phyloP scores from a whole-genome alignment of 2,888 invertebrate genomes.

The Psylliodes chrysocephalus region DNA sequence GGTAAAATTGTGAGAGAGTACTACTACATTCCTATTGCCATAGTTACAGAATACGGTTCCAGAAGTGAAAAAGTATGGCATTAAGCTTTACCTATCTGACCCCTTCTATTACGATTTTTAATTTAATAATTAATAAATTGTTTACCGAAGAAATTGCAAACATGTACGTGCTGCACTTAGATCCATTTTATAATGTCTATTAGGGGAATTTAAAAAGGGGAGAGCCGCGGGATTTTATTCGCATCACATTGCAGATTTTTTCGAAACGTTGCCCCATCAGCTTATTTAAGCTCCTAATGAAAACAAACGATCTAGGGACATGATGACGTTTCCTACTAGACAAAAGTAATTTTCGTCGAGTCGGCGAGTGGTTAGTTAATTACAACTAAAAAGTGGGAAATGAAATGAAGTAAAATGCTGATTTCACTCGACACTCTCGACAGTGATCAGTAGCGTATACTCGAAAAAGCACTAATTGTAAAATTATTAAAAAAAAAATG shows the following conservation, averaged over 20 bases:
- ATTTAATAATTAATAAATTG: too few relatives aligned
- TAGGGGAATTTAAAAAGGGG: background rate
- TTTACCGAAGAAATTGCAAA: too few relatives aligned
- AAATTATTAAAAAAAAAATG: too few relatives aligned
- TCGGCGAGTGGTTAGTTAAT: background rate
- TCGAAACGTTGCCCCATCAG: slow-evolving; percentile 6
- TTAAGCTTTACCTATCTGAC: too few relatives aligned
- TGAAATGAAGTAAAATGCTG: slow-evolving; percentile 20
- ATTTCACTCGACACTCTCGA: slow-evolving; percentile 8
- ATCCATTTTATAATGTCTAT: background rate
- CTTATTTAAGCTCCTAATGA: slow-evolving; percentile 12
- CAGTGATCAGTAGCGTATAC: background rate
- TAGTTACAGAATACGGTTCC: too few relatives aligned
- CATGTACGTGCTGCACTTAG: background rate
- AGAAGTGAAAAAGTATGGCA: too few relatives aligned
- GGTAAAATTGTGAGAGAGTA: too few relatives aligned
- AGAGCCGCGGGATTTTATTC: background rate
- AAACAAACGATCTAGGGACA: slow-evolving; percentile 11
- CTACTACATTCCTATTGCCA: too few relatives aligned
- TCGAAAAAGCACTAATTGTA: too few relatives aligned
- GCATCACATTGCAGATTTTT: background rate
- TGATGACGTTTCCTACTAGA: slow-evolving; percentile 11
- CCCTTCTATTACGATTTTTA: too few relatives aligned
- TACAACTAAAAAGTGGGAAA: slow-evolving; percentile 10
- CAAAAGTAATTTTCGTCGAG: slow-evolving; percentile 7